phyloP scores from a whole-genome alignment of 1,140 invertebrate genomes.

The Phthorimaea operculella region DNA sequence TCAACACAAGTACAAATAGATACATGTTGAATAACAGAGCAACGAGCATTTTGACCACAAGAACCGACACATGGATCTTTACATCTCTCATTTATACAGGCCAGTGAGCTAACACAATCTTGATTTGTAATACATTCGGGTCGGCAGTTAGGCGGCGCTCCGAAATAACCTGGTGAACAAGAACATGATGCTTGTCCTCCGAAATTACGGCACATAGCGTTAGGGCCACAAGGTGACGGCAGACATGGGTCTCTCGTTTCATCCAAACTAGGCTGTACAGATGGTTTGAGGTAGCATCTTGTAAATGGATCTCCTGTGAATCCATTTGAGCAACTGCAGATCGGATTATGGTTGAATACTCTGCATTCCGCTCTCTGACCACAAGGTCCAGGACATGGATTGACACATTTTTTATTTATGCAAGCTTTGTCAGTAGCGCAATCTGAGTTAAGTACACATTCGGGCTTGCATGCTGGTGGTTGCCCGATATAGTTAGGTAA shows the following conservation, averaged over 20 bases:
- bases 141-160: constrained; percentile 73
- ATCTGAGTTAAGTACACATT: constrained; percentile 73
- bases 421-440: constrained; percentile 72
- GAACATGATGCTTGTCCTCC: constrained; percentile 70
- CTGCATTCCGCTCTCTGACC: constrained; percentile 73
- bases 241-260: constrained; percentile 65
- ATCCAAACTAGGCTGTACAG: constrained; percentile 39
- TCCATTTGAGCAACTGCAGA: constrained; percentile 66
- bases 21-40: constrained; percentile 72
- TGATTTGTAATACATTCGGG: constrained; percentile 76
- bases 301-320: constrained; percentile 70
- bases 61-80: constrained; percentile 74
- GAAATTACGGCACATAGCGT: constrained; percentile 72
- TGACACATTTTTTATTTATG: constrained; percentile 74
- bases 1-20: constrained; percentile 73
- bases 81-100: constrained; percentile 74
- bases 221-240: constrained; percentile 75
- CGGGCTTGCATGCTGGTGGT: constrained; percentile 73
- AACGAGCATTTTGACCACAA: constrained; percentile 72
- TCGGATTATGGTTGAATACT: constrained; percentile 74
- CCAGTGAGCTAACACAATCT: constrained; percentile 71
- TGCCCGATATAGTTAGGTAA: constrained; percentile 70
- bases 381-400: constrained; percentile 76
- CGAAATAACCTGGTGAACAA: constrained; percentile 71
- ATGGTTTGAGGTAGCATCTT: constrained; percentile 68